These are phyloP conservation scores for Watersipora subatra DNA, from an alignment of 1,140 invertebrate genomes.

Conservation along the genomic window DNA sequence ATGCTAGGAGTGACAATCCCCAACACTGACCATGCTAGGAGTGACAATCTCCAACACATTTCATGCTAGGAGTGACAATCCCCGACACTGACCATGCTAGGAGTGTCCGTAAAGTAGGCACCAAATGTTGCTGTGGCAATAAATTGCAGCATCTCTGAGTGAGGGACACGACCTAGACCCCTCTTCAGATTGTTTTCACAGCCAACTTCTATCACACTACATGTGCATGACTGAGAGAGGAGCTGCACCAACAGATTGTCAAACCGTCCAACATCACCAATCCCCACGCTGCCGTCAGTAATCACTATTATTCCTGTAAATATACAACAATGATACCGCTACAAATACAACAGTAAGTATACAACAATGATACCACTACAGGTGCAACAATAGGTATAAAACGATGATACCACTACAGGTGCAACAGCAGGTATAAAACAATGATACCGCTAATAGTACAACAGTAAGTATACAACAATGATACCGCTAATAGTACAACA, in stretches of 20 bases:
- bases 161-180: conserved; percentile 52
- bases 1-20: too few species aligned
- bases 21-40: too few species aligned
- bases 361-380: too few species aligned
- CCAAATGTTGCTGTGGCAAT: conserved; percentile 65
- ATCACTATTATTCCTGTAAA: conserved; percentile 61
- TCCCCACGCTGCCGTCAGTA: conserved; percentile 65
- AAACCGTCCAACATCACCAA: conserved; percentile 58
- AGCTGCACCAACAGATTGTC: conserved; percentile 61
- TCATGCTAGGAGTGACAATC: too few species aligned
- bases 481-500: too few species aligned
- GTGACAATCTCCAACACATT: too few species aligned
- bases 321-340: too few species aligned
- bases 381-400: conserved; percentile 3
- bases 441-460: too few species aligned
- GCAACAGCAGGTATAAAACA: too few species aligned
- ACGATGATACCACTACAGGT: too few species aligned
- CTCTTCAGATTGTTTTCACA: conserved; percentile 15
- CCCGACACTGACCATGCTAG: conserved; percentile 21
- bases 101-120: conserved; percentile 47
- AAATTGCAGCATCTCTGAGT: conserved; percentile 61
- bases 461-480: too few species aligned
- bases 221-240: conserved; percentile 58
- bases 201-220: conserved; percentile 66
- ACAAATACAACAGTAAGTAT: too few species aligned